Evolutionary conservation across 2,113 vertebrate species (phyloP).

Genomic region (Porphyrio hochstetteri): DNA sequence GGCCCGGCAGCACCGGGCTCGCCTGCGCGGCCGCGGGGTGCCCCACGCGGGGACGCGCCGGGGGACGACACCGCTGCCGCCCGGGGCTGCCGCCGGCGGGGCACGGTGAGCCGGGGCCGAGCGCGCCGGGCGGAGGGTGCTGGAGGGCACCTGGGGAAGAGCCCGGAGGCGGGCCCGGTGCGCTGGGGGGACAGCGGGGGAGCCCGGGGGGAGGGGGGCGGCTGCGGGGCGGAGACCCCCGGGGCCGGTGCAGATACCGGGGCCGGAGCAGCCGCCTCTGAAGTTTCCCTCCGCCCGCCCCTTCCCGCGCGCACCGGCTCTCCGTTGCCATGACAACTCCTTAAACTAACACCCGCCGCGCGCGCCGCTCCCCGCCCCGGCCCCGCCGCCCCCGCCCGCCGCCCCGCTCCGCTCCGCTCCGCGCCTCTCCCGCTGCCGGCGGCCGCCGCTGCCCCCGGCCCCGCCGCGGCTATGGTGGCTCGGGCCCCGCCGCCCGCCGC

Average conservation of each 20-base stretch:
- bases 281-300: not conserved
- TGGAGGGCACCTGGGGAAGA: not conserved
- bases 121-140: too few relatives aligned
- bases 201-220: not conserved
- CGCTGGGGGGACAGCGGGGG: not conserved
- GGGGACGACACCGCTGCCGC: too few relatives aligned
- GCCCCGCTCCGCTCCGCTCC: not conserved
- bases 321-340: slow-evolving; percentile 14
- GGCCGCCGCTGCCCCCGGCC: not conserved
- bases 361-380: not conserved
- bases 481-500: not conserved
- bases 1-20: not conserved
- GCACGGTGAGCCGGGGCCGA: not conserved
- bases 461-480: not conserved
- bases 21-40: not conserved
- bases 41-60: not conserved
- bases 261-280: not conserved
- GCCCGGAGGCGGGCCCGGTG: too few relatives aligned
- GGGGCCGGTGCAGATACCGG: not conserved
- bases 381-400: not conserved
- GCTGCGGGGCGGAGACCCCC: not conserved
- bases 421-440: not conserved
- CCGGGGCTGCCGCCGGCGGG: not conserved
- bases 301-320: not conserved
- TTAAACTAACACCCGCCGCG: slow-evolving; percentile 35